These are phyloP conservation scores for Ochropleura plecta DNA, from an alignment of 2,888 invertebrate species.

Conservation along the genomic window DNA sequence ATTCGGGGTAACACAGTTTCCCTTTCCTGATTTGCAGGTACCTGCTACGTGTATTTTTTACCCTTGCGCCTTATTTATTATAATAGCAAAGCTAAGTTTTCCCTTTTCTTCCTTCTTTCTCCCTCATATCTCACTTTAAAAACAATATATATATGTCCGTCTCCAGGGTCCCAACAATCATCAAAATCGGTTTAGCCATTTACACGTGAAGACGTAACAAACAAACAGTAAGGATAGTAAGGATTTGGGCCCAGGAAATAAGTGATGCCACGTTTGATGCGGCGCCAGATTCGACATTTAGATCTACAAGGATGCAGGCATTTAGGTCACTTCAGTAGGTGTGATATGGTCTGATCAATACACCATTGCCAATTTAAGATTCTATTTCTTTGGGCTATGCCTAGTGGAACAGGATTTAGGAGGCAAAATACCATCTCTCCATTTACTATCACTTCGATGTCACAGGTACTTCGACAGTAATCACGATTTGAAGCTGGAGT, in stretches of 20 bases:
- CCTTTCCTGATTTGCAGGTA: no score
- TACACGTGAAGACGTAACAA: no score
- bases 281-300: neutral
- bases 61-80: no score
- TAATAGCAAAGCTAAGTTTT: no score
- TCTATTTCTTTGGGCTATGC: neutral
- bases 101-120: no score
- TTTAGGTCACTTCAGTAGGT: neutral
- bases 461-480: constrained; percentile 91
- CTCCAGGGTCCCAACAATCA: no score
- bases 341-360: neutral
- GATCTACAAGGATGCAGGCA: neutral
- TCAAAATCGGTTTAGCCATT: no score
- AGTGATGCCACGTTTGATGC: neutral
- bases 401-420: neutral
- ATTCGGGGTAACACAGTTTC: no score
- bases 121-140: no score
- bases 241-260: neutral
- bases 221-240: no score
- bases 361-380: neutral
- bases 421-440: neutral
- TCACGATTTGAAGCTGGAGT: constrained; percentile 88
- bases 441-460: neutral
- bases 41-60: no score
- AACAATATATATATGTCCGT: no score